Conservation (phyloP, 2,797 vertebrate genomes). For the Neomorphus geoffroyi region DNA sequence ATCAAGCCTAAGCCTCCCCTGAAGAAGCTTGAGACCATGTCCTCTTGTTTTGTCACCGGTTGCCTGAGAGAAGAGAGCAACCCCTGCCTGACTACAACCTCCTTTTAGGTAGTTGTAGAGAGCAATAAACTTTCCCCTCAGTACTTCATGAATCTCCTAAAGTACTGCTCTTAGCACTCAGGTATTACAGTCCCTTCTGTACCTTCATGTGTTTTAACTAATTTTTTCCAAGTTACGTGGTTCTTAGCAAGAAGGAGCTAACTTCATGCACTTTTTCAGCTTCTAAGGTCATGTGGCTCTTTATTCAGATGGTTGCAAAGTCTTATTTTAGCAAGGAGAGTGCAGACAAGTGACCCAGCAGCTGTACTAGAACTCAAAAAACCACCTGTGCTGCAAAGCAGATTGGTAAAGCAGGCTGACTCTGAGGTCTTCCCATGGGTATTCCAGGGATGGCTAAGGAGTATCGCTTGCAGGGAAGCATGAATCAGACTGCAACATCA, state of each 20-base stretch:
- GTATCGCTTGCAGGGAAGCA: neutral
- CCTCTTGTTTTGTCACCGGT: too few species aligned
- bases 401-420: neutral
- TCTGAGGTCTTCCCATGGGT: neutral
- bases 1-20: too few species aligned
- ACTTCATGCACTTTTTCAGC: neutral
- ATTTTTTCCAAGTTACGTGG: neutral
- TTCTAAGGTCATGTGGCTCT: neutral
- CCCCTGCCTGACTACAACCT: too few species aligned
- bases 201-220: neutral
- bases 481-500: neutral
- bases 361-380: neutral
- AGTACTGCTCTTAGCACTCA: neutral
- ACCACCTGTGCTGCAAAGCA: accelerated
- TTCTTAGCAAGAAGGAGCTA: neutral
- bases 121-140: too few species aligned
- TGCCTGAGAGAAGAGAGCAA: too few species aligned
- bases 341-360: neutral
- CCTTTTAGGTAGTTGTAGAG: too few species aligned
- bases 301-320: neutral
- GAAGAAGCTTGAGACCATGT: too few species aligned
- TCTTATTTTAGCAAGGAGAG: neutral
- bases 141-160: neutral
- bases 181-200: neutral
- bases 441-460: neutral